Conservation (phyloP, 2,888 invertebrate genomes). For the Tromatobia lineatoria region DNA sequence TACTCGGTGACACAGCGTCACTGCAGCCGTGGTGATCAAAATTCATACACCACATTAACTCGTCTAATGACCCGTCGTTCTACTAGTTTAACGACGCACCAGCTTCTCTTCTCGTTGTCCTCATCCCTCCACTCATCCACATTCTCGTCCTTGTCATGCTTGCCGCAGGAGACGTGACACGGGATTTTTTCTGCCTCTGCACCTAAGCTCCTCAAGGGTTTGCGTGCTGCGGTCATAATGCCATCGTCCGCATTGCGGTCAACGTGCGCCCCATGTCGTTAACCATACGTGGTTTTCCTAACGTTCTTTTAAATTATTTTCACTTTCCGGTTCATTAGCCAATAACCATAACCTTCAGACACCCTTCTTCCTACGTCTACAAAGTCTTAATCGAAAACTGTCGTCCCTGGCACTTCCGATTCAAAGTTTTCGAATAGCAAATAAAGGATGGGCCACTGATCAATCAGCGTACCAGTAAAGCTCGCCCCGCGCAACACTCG, state of each 20-base stretch:
- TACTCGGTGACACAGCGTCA: conserved; percentile 37
- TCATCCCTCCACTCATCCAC: conserved; percentile 38
- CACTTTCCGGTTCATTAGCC: neutral
- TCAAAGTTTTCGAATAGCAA: too few species aligned
- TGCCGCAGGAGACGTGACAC: conserved; percentile 1
- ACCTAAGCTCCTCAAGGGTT: conserved; percentile 18
- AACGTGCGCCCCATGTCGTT: neutral
- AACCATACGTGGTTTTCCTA: neutral
- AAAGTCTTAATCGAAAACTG: neutral
- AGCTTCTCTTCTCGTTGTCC: conserved; percentile 49
- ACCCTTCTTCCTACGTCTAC: neutral
- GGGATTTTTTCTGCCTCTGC: conserved; percentile 15
- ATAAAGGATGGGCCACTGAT: too few species aligned
- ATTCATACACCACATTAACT: conserved; percentile 72
- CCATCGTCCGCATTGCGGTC: neutral
- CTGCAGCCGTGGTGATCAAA: conserved; percentile 64
- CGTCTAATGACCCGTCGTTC: conserved; percentile 69
- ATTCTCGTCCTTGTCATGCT: conserved; percentile 26
- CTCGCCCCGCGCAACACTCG: too few species aligned
- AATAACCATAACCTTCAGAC: neutral
- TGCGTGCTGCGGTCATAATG: conserved; percentile 7
- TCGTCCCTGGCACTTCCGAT: neutral
- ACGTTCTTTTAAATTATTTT: conserved; percentile 13
- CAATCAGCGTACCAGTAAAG: too few species aligned
- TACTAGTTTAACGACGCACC: conserved; percentile 61